Base-by-base conservation (phyloP, 2,888 invertebrate genomes). In the Tinea pellionella region DNA sequence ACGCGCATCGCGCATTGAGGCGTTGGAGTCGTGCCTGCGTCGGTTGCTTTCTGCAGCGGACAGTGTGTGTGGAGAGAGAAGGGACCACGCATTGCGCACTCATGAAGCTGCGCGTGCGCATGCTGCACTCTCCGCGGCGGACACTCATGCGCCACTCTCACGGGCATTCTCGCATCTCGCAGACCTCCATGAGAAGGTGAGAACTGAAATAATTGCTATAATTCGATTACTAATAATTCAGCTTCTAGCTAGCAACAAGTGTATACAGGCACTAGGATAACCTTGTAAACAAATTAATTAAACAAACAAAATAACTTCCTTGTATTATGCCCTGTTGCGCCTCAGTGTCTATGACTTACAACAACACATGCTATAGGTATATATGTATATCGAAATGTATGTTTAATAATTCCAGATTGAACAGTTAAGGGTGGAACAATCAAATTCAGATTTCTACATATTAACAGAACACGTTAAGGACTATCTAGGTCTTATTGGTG, bases 391-490 rank as follows among this genome's bases (percentile, higher is more conserved):
- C n/a, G n/a, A n/a, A n/a, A n/a, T n/a, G n/a, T n/a, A n/a, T n/a
- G n/a, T n/a, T n/a, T n/a, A n/a, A n/a, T n/a, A n/a, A 6, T 62
- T 63, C 41, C 74, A 95, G 91, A 92, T 97, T 24, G 96, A 97
- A 79, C 90, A 93, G 59, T 85, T 98, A 60, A 93, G 98, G 70
- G 89, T 93, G 64, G 96, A 97, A 66, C 98, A 99, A 80, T 95
- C 96, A 1, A 97, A 97, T 74, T 94, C 96, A 0, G 99, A 99
- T 80, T 96, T 96, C 76, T 97, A 93, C 72, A 92, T 96, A 62
- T 89, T 99, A 64, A 93, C 96, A n/a, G 99, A 99, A 85, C 92
- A 97, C 72, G 89, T 99, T 61, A 96, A 97, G 74, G 98, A 99
- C 78, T 98, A 98, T 78, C 91, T 98, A 60, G 93, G 95, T 0